Evolutionary conservation across 2,888 invertebrate species (phyloP).

Genomic region (Hyposoter dolosus): DNA sequence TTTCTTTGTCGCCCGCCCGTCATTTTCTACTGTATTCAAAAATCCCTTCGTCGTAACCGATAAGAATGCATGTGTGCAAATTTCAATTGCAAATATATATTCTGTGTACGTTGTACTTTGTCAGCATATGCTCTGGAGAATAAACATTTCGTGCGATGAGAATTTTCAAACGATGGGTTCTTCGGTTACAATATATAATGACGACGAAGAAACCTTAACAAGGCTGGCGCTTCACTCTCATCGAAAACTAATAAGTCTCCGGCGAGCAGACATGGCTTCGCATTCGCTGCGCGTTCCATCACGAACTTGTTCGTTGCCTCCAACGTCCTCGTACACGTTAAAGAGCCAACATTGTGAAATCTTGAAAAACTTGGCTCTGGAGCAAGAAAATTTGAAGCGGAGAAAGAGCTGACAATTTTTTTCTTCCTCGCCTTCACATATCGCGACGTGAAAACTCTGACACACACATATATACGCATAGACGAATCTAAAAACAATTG

Average conservation of each 20-base stretch:
- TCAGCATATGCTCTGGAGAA: not conserved
- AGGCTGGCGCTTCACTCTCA: not conserved
- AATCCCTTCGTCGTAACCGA: not conserved
- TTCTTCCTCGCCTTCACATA: not conserved
- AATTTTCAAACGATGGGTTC: not conserved
- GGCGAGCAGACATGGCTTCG: not conserved
- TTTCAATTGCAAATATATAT: too few relatives aligned
- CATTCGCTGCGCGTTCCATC: not conserved
- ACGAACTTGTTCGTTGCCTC: not conserved
- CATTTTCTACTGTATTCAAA: not conserved
- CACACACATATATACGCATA: not conserved
- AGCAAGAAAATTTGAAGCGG: conserved; percentile 3
- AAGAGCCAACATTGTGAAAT: not conserved
- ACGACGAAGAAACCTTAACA: not conserved
- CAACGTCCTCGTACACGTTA: not conserved
- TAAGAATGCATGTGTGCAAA: too few relatives aligned
- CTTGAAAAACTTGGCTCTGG: not conserved
- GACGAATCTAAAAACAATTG: not conserved
- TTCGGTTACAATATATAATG: not conserved
- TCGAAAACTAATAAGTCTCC: conserved; percentile 5
- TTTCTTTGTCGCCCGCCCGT: not conserved
- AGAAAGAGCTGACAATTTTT: not conserved
- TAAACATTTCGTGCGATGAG: not conserved
- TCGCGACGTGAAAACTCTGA: conserved; percentile 11
- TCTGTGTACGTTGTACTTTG: not conserved